Base-by-base conservation (phyloP, 2,888 invertebrate genomes). In the Epicampocera succincta region DNA sequence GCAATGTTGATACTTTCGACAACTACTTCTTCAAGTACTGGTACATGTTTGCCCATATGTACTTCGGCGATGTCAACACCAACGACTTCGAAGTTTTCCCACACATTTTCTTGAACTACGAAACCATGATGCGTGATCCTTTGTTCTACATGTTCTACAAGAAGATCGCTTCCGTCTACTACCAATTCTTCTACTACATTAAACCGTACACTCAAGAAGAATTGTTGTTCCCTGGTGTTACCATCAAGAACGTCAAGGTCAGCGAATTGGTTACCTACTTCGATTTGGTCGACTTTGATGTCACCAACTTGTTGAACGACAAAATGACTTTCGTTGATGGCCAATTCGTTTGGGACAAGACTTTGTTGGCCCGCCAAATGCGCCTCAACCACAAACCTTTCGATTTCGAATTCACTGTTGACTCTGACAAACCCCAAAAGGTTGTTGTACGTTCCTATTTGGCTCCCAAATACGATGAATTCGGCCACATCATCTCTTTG, bases 361-460 rank as follows among this genome's bases (percentile, higher is more conserved):
- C 87, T 3, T 91, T 93, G 21, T 86, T 87, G 85, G 93, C 94
- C 9, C 93, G 94, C 65, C 95, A 95, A 88, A 92, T 93, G 84
- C 94, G 95, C 85, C 91, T 96, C 42, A 94, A 94, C 90, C 94
- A 95, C 91, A 93, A 94, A 81, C 92, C 93, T 2, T 96, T 95
- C 92, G 92, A 91, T 73, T 92, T 94, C 83, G 92, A 92, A 76
- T 90, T 95, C 84, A 91, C 93, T 50, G 90, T 95, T 19, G 92
- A 92, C 71, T 93, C 94, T 71, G 93, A 94, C 65, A 92, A 93
- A 83, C 0, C 48, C 3, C 75, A 90, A 46, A 92, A 93, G 71
- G 94, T 92, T 1, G 91, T 92, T 17, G 89, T 95, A 78, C 93
- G 93, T 85, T 89, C 94, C 25, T 95, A 93, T 92, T 86, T 95